Base-by-base conservation (phyloP, 2,888 invertebrate species). In the Dioctria rufipes region DNA sequence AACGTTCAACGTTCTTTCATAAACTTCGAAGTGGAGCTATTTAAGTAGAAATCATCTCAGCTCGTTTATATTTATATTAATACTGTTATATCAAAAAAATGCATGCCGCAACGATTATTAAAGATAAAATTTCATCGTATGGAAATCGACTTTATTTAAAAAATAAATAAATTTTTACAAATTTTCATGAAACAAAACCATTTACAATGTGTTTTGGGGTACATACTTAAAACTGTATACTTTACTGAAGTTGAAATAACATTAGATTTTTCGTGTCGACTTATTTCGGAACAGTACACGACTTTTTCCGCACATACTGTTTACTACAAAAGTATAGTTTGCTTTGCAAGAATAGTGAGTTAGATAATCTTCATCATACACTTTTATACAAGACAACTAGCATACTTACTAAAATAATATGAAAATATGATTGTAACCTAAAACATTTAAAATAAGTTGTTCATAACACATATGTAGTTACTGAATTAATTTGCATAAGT, bases 81-180 rank as follows among this genome's bases (percentile, higher is more conserved):
- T 13, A 5, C 5, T 39, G 39, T n/a, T n/a, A 65, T 40, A 13
- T 65, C 40, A 11, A 39, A 2, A 65, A 66, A 66, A 66, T 42
- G 1, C 42, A 66, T 42, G 13, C 11, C 42, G 5, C 13, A 37
- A 40, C 40, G 5, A 42, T 5, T 43, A 6, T 9, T n/a, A 67
- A 43, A 46, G 46, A 67, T 67, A 67, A 67, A 46, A 67, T 42
- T n/a, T n/a, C 25, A 67, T 43, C 46, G 67, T 43, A 46, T 13
- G 69, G 69, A 69, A 69, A 69, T 69, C 69, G 69, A 49, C 39
- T 69, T 69, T 69, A 69, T 69, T 69, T 69, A 69, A 69, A 69
- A 69, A 51, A 49, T 46, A 67, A 69, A 69, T 69, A 69, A 69
- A 37, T 39, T 51, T 69, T 69, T 69, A 69, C 69, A 69, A 69